phyloP scores from a whole-genome alignment of 2,797 vertebrate genomes.

The Ibycter americanus region DNA sequence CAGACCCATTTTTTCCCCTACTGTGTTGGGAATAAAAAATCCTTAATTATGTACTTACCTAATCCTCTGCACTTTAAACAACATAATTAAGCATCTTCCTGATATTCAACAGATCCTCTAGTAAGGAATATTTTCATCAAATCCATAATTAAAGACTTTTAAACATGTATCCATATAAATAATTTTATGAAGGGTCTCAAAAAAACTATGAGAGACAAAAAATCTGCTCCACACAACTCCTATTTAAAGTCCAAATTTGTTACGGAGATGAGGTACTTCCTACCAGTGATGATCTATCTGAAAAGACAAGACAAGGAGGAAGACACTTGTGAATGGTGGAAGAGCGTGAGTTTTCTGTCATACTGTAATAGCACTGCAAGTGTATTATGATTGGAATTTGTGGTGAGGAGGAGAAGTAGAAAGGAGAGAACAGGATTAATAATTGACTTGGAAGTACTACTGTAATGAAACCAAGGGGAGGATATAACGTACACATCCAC shows the following conservation, averaged over 20 bases:
- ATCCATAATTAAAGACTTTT: background rate
- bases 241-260: background rate
- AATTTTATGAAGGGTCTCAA: background rate
- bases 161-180: background rate
- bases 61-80: slow-evolving; percentile 12
- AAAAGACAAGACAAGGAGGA: background rate
- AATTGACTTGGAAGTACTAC: background rate
- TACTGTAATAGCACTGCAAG: background rate
- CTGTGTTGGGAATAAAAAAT: background rate
- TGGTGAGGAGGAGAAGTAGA: background rate
- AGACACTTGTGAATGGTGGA: background rate
- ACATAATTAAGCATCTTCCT: background rate
- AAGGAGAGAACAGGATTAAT: background rate
- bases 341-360: background rate
- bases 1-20: background rate
- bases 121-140: slow-evolving; percentile 2
- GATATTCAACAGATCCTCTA: background rate
- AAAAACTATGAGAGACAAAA: background rate
- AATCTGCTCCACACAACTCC: background rate
- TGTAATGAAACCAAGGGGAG: background rate
- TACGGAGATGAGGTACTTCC: background rate
- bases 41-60: slow-evolving; percentile 9
- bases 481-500: background rate
- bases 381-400: background rate
- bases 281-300: background rate